A percentile compares a stretch with the other conserved stretches of the same genome.
phyloP scores from a whole-genome alignment of 1,140 invertebrate genomes.

The Hypothenemus hampei region DNA sequence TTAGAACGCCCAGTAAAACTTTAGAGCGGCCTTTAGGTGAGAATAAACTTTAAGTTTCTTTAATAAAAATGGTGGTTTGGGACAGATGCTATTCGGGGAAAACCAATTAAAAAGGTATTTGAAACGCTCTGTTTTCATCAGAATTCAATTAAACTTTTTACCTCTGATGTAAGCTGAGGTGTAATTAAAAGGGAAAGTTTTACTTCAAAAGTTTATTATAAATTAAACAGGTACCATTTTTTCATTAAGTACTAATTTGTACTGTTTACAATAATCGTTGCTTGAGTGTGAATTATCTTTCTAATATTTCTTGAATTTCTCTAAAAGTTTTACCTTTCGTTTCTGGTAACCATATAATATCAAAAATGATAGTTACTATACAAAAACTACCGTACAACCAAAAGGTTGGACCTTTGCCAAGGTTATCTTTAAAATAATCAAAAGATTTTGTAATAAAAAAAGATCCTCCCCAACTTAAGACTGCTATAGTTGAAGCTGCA shows the following conservation, averaged over 20 bases:
- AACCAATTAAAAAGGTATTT: no score
- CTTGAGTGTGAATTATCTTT: constrained; percentile 3
- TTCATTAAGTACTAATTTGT: no score
- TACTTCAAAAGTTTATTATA: no score
- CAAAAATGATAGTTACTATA: constrained; percentile 55
- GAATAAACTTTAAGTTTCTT: constrained; percentile 15
- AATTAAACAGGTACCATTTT: no score
- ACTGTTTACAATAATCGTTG: neutral
- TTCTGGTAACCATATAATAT: constrained; percentile 66
- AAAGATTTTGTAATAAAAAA: constrained; percentile 70
- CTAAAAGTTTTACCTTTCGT: constrained; percentile 73
- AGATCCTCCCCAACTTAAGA: constrained; percentile 61
- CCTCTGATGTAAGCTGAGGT: no score
- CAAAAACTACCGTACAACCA: constrained; percentile 65
- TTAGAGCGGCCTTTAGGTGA: constrained; percentile 84
- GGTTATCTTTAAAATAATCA: constrained; percentile 38
- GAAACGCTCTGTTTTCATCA: no score
- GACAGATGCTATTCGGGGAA: no score
- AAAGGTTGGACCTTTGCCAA: constrained; percentile 64
- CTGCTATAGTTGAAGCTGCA: constrained; percentile 62
- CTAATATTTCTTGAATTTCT: constrained; percentile 36
- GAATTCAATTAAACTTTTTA: no score
- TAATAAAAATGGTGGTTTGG: neutral
- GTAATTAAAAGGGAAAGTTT: no score
- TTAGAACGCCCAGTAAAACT: constrained; percentile 90